Base-by-base conservation (phyloP, 2,113 vertebrate species). In the Gadus macrocephalus region DNA sequence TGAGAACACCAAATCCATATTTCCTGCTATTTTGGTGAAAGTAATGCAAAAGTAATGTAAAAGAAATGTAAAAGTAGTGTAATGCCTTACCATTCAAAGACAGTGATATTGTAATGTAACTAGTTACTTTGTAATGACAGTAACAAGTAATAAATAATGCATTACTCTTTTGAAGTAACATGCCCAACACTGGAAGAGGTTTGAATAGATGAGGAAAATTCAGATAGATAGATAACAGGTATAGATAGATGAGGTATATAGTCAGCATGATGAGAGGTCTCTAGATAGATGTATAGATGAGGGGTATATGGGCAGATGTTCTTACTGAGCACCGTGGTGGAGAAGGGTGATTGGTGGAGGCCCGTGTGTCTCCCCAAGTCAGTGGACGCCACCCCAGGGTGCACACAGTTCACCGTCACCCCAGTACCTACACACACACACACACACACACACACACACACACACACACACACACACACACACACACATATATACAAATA, bases 321-420 rank as follows among this genome's bases (percentile, higher is more conserved):
- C 94, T 93, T 77, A 95, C 94, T 85, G 1, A 95, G 91, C 0
- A 86, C 81, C 1, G 89, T 73, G 81, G 89, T 93, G 14, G 94
- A 95, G 80, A 95, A 92, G 75, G 80, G 17, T 3, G 94, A 95
- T 59, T 84, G 90, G 75, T 93, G 94, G 83, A 95, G 88, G 69
- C 90, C 90, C 0, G 94, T 95, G 85, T 95, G 92, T 76, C 94
- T 87, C 61, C 94, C 94, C 15, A 95, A 87, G n/a, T 93, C 90
- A 0, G 94, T 94, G 80, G 92, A 88, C 78, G 92, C 92, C 68
- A 95, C 92, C 0, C 94, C 94, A 0, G 94, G 94, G 74, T 95
- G 94, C 53, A 93, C 70, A 1, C 93, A 88, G 1, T 95, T 94
- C 19, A 84, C 93, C 0, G 94, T 94, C 63, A 95, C 92, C 1